These are phyloP conservation scores for Craseonycteris thonglongyai DNA, from an alignment of 2,113 vertebrate genomes.

Conservation along the genomic window DNA sequence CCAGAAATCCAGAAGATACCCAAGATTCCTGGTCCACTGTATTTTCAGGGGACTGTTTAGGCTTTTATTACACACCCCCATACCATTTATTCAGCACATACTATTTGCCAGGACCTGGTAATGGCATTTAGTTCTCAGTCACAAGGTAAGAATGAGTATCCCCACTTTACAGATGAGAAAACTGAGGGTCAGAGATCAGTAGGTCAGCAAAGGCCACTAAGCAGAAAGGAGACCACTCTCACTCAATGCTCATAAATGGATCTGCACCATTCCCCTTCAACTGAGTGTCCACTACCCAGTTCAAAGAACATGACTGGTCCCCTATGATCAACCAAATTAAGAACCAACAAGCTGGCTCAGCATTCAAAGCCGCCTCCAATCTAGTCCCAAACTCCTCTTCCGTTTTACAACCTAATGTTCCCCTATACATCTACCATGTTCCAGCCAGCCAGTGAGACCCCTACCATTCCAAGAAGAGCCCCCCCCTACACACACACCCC, in stretches of 20 bases:
- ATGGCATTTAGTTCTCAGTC: background rate
- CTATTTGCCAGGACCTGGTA: background rate
- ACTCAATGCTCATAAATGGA: background rate
- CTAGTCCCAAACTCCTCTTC: background rate
- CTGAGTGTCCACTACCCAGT: accelerated
- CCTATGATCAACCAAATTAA: background rate
- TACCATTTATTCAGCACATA: background rate
- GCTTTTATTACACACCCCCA: background rate
- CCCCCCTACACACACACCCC: no score
- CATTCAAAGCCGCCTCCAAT: background rate
- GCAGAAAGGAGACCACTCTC: background rate
- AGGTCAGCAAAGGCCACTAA: background rate
- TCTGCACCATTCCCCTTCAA: background rate
- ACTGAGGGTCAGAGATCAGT: background rate
- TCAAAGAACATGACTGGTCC: background rate
- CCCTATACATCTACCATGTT: accelerated
- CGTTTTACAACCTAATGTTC: background rate
- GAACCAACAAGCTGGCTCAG: background rate
- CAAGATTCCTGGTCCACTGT: background rate
- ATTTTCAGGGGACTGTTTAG: background rate
- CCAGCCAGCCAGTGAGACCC: background rate
- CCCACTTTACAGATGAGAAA: background rate
- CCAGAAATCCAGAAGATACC: background rate
- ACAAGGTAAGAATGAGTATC: background rate
- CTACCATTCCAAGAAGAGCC: background rate